A percentile compares a stretch with the other conserved stretches of the same genome.
Conservation (phyloP, 2,888 invertebrate genomes). For the Brenthis hecate region DNA sequence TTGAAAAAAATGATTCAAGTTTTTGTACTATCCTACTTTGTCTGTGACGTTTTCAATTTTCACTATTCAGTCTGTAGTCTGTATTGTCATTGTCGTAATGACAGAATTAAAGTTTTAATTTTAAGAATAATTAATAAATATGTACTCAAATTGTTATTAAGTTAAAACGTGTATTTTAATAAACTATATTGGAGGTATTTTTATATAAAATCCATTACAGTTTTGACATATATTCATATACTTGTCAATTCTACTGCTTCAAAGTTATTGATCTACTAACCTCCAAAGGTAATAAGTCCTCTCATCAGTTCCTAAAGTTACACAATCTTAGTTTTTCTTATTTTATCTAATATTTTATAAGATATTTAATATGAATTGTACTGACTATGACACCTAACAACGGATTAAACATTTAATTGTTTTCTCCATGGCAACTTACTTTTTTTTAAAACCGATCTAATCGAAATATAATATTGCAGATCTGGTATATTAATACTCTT, state of each 20-base stretch:
- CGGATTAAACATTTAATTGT: conserved; percentile 44
- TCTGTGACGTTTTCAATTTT: too few species aligned
- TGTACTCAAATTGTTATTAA: too few species aligned
- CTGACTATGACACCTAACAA: conserved; percentile 11
- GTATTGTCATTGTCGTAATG: too few species aligned
- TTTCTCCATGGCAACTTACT: conserved; percentile 55
- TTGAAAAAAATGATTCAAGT: too few species aligned
- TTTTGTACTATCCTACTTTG: too few species aligned
- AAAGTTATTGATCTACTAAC: conserved; percentile 13
- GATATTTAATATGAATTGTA: conserved; percentile 4
- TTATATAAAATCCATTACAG: background rate
- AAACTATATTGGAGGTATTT: too few species aligned
- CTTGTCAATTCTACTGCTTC: background rate
- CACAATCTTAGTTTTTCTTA: conserved; percentile 16
- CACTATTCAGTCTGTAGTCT: too few species aligned
- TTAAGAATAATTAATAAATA: too few species aligned
- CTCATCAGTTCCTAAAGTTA: conserved; percentile 4
- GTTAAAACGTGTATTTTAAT: too few species aligned
- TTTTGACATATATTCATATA: background rate
- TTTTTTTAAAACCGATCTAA: conserved; percentile 17
- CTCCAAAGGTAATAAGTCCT: conserved; percentile 17
- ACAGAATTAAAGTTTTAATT: too few species aligned
- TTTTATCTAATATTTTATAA: conserved; percentile 6
- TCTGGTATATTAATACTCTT: background rate
- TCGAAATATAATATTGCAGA: background rate